A percentile compares a stretch with the other conserved stretches of the same genome.
These are phyloP conservation scores for Microcebus tavaratra DNA, from an alignment of 2,113 vertebrate species.

Conservation along the genomic window DNA sequence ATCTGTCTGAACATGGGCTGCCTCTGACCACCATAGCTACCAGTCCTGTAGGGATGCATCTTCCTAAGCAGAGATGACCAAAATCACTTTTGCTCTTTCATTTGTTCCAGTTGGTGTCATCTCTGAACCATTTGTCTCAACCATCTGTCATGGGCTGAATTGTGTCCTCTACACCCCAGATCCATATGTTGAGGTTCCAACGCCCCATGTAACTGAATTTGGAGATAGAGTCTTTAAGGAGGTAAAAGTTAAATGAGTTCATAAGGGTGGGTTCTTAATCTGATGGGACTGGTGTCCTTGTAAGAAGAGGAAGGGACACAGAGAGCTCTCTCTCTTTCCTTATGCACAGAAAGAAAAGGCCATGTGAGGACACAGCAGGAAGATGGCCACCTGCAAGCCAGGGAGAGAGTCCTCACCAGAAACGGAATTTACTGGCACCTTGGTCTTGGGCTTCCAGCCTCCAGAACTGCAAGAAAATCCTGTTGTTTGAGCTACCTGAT, in stretches of 20 bases:
- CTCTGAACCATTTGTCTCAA: not conserved
- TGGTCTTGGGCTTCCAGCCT: not conserved
- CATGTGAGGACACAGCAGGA: not conserved
- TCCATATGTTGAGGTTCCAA: not conserved
- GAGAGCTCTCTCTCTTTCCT: not conserved
- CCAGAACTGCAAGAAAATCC: not conserved
- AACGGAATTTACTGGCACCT: not conserved
- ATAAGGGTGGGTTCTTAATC: not conserved
- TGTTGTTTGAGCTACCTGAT: not conserved
- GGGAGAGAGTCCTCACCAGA: not conserved
- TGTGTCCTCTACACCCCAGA: no score
- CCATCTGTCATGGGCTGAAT: not conserved
- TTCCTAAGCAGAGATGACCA: not conserved
- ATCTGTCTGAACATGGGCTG: not conserved
- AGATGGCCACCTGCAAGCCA: not conserved
- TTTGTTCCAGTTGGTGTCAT: not conserved
- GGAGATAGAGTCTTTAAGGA: not conserved
- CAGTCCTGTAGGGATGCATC: not conserved
- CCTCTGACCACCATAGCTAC: no score
- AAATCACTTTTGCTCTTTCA: not conserved
- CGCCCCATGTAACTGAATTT: not conserved
- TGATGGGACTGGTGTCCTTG: not conserved
- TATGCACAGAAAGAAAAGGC: not conserved
- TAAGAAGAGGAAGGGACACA: not conserved
- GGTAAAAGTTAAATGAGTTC: not conserved